These are phyloP conservation scores for Zophobas atratus DNA, from an alignment of 1,140 invertebrate genomes.

Conservation along the genomic window DNA sequence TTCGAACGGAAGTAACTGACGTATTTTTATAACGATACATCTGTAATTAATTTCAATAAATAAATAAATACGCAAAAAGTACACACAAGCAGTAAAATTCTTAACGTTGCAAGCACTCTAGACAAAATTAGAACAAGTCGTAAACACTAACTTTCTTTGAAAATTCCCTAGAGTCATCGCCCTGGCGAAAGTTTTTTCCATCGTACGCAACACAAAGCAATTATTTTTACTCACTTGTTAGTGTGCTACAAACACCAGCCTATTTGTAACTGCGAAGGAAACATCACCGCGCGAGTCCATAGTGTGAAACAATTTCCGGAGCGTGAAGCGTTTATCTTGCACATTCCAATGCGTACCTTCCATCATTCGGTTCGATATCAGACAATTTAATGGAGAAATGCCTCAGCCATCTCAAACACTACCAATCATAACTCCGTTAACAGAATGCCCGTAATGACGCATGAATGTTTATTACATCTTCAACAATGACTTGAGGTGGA, in stretches of 20 bases:
- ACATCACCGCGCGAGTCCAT: conserved; percentile 25
- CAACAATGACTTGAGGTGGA: background rate
- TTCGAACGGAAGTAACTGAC: too few species aligned
- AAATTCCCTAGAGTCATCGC: too few species aligned
- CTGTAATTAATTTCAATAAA: too few species aligned
- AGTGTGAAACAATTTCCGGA: conserved; percentile 42
- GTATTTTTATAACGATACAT: too few species aligned
- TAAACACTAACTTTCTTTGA: too few species aligned
- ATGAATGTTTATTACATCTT: conserved; percentile 10
- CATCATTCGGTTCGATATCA: conserved; percentile 31
- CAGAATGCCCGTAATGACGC: conserved; percentile 17
- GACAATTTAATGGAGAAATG: conserved; percentile 37
- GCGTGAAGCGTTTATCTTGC: conserved; percentile 36
- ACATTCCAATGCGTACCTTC: conserved; percentile 41
- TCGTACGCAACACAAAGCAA: background rate
- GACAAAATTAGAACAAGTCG: too few species aligned
- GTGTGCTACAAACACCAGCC: conserved; percentile 2
- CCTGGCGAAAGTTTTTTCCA: too few species aligned
- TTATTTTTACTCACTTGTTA: background rate
- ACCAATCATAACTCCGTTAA: conserved; percentile 22
- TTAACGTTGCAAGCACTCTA: too few species aligned
- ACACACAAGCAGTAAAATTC: too few species aligned
- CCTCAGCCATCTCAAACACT: conserved; percentile 13
- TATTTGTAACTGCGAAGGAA: conserved; percentile 26
- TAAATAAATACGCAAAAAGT: too few species aligned